A percentile compares a stretch with the other conserved stretches of the same genome.
phyloP scores from a whole-genome alignment of 2,113 vertebrate genomes.

The Notothenia rossii region DNA sequence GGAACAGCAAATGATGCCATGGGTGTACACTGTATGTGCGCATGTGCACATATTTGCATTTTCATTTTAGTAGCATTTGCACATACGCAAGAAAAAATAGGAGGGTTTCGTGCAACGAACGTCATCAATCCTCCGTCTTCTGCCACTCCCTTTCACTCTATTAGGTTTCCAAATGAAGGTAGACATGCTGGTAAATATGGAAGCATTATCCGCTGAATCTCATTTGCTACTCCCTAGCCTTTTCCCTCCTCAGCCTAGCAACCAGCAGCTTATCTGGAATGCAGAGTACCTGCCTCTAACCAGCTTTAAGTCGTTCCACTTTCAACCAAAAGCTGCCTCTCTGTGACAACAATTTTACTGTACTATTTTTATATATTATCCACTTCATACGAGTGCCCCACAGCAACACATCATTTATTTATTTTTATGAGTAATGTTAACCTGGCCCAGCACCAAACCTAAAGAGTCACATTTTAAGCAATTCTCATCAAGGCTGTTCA shows the following conservation, averaged over 20 bases:
- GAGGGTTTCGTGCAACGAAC: neutral
- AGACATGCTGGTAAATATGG: slow-evolving; percentile 27
- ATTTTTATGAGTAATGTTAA: neutral
- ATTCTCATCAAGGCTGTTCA: neutral
- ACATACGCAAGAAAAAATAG: neutral
- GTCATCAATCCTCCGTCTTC: neutral
- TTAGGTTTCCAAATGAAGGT: slow-evolving; percentile 29
- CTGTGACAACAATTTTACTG: slow-evolving; percentile 6
- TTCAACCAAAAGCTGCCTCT: neutral
- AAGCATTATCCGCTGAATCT: slow-evolving; percentile 18
- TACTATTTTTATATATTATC: neutral
- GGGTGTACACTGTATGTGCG: neutral
- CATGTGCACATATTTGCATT: slow-evolving; percentile 9
- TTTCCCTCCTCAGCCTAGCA: slow-evolving; percentile 11
- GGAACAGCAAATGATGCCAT: slow-evolving; percentile 13
- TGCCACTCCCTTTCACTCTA: slow-evolving; percentile 22
- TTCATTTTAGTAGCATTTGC: slow-evolving; percentile 20
- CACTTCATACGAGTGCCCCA: neutral
- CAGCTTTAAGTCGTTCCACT: slow-evolving; percentile 5
- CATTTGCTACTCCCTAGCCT: neutral
- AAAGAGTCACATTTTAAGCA: neutral
- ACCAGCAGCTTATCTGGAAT: slow-evolving; percentile 22
- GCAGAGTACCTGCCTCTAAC: neutral
- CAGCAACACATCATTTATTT: neutral
- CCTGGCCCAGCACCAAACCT: neutral